Evolutionary conservation across 2,113 vertebrate species (phyloP).

Genomic region (Taurulus bubalis): DNA sequence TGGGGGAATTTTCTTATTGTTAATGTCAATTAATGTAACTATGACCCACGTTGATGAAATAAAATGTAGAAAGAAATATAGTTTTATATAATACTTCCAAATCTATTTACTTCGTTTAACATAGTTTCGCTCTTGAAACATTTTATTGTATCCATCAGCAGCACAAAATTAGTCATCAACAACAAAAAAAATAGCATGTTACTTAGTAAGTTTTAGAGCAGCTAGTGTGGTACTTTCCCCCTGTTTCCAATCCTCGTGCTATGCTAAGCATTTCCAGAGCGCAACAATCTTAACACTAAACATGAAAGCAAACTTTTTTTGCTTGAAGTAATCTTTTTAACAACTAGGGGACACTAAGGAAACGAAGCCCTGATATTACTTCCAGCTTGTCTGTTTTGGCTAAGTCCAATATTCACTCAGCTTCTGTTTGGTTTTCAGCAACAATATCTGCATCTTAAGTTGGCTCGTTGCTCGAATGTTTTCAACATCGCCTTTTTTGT

Average conservation of each 20-base stretch:
- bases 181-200: background rate
- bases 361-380: background rate
- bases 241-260: background rate
- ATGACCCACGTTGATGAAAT: background rate
- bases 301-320: background rate
- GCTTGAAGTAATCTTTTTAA: background rate
- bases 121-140: background rate
- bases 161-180: background rate
- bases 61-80: background rate
- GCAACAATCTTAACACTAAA: background rate
- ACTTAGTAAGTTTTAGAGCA: background rate
- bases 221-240: background rate
- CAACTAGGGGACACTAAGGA: background rate
- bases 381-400: background rate
- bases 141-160: background rate
- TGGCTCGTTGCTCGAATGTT: background rate
- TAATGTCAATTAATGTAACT: background rate
- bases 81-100: background rate
- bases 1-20: conserved; percentile 4
- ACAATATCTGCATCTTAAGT: background rate
- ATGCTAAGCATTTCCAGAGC: background rate
- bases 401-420: background rate
- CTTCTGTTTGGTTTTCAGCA: background rate
- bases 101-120: background rate
- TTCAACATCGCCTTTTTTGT: background rate